phyloP scores from a whole-genome alignment of 2,888 invertebrate genomes.

The Pachymerium ferrugineum region DNA sequence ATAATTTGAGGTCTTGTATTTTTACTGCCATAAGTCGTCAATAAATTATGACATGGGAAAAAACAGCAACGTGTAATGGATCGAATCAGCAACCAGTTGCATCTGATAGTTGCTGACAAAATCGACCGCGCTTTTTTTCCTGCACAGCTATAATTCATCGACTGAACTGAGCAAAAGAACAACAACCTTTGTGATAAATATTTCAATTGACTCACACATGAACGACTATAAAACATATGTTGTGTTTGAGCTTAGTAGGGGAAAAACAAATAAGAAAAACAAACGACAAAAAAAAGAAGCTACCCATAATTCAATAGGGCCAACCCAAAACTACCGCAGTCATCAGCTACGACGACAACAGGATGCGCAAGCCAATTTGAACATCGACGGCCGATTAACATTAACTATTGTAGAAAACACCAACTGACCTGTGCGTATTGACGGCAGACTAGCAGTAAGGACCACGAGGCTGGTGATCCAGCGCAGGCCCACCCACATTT shows the following conservation, averaged over 20 bases:
- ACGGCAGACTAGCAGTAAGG: conserved; percentile 10
- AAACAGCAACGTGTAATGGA: conserved; percentile 1
- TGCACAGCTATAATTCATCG: background rate
- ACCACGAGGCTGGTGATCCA: conserved; percentile 27
- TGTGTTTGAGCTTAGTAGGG: background rate
- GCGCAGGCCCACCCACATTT: conserved; percentile 24
- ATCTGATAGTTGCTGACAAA: conserved; percentile 16
- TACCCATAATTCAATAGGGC: conserved; percentile 22
- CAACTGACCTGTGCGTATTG: conserved; percentile 16
- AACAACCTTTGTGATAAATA: background rate
- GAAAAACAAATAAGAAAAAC: background rate
- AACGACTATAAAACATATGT: background rate
- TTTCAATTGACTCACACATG: too few relatives aligned
- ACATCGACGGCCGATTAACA: background rate
- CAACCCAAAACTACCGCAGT: conserved; percentile 22
- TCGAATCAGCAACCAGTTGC: conserved; percentile 27
- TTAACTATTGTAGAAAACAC: background rate
- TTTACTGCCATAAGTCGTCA: too few relatives aligned
- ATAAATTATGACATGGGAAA: background rate
- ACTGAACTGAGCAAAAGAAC: background rate
- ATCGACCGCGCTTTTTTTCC: background rate
- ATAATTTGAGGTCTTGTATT: too few relatives aligned
- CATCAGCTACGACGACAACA: conserved; percentile 22
- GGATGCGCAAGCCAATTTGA: conserved; percentile 14
- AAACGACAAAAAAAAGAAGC: background rate